Evolutionary conservation across 2,113 vertebrate genomes (phyloP), one percentile per base, ranked within the genome.

Genomic region (Melospiza melodia): DNA sequence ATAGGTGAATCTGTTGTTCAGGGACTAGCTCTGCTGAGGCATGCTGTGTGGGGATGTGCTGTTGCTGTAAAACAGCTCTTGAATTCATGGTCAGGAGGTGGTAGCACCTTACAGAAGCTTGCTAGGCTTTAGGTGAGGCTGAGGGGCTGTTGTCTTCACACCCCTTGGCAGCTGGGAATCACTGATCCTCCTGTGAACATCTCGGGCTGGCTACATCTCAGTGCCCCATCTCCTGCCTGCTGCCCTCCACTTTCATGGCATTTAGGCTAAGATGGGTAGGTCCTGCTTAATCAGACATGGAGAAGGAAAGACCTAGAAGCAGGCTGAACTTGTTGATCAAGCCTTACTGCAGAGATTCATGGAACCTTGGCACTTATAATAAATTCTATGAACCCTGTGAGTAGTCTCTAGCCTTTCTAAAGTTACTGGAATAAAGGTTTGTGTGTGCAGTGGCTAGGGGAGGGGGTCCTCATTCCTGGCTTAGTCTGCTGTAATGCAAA

Each of bases 351-450:
- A 59, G 51, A 61, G 6, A 27, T 52, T 69, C 54, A 24, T 66
- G 41, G 21, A 41, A 74, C 11, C 12, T 61, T 57, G n/a, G 31
- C 24, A 10, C 41, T 61, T 65, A 65, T 86, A 93, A 68, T 46
- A 39, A 55, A 57, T 35, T n/a, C 16, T 4, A 6, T 25, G 25
- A 59, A n/a, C 0, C 0, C 25, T 0, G 0, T 31, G 30, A 75
- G 27, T 67, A 25, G 19, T 87, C n/a, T 77, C 37, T 59, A 89
- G 54, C 6, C 15, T 78, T 74, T 54, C 35, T 43, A 58, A 30
- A 66, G 23, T 12, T 44, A 4, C 4, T 73, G 68, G 44, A 80
- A 73, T 73, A 72, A 86, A 68, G 30, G 18, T 37, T 31, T 1
- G 0, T 33, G 22, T 58, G 51, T 68, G 25, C 41, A 76, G 41